Evolutionary conservation across 2,888 invertebrate species (phyloP).

Genomic region (Tachina grossa): DNA sequence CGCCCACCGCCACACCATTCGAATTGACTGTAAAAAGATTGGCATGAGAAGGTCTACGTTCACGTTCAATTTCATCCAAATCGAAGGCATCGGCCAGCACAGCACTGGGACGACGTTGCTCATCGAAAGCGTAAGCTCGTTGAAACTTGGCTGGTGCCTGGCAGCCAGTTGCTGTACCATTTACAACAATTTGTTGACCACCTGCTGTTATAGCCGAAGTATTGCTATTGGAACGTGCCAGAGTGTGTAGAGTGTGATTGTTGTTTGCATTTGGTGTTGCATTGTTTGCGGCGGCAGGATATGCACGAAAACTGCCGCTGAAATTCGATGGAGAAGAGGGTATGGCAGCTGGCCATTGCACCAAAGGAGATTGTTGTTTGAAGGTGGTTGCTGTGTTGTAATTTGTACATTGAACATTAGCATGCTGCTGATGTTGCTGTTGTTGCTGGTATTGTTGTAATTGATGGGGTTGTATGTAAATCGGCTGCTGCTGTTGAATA

Average conservation of each 20-base stretch:
- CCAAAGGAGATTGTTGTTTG: slow-evolving; percentile 70
- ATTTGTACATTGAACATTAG: slow-evolving; percentile 38
- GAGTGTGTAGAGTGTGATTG: slow-evolving; percentile 35
- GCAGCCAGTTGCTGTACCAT: slow-evolving; percentile 59
- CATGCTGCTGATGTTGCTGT: slow-evolving; percentile 50
- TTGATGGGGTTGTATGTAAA: slow-evolving; percentile 62
- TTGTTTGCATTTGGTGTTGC: slow-evolving; percentile 39
- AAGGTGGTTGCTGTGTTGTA: slow-evolving; percentile 61
- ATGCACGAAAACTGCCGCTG: slow-evolving; percentile 75
- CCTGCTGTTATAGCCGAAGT: slow-evolving; percentile 54
- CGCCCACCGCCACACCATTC: slow-evolving; percentile 18
- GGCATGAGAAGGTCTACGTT: slow-evolving; percentile 82
- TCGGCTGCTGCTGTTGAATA: slow-evolving; percentile 57
- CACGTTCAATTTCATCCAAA: slow-evolving; percentile 82
- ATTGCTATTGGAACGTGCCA: slow-evolving; percentile 70
- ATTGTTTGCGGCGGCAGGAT: slow-evolving; percentile 70
- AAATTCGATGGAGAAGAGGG: slow-evolving; percentile 81
- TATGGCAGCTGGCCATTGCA: slow-evolving; percentile 82
- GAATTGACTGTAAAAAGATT: slow-evolving; percentile 77
- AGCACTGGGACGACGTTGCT: slow-evolving; percentile 76
- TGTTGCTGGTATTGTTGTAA: slow-evolving; percentile 64
- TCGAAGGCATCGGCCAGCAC: slow-evolving; percentile 79
- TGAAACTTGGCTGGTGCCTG: slow-evolving; percentile 76
- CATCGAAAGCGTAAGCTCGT: slow-evolving; percentile 79
- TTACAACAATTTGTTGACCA: slow-evolving; percentile 53